A percentile compares a stretch with the other conserved stretches of the same genome.
Evolutionary conservation across 2,888 invertebrate species (phyloP).

Genomic region (Eupithecia pulchellata): DNA sequence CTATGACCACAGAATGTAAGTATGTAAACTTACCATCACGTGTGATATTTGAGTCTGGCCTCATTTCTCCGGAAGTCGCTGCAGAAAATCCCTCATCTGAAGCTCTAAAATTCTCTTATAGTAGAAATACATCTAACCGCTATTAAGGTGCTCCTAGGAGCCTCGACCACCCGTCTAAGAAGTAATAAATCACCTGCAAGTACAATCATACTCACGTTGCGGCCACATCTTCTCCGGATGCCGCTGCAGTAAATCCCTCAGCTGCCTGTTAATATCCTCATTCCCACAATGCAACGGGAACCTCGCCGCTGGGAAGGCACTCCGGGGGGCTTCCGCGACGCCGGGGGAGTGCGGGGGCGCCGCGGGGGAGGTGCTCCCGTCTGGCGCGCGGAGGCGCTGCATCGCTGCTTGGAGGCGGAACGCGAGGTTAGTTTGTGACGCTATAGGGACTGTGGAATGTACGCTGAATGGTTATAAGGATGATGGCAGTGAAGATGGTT

Average conservation of each 20-base stretch:
- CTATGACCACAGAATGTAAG: no score
- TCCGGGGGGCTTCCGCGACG: constrained; percentile 67
- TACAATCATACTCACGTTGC: constrained; percentile 67
- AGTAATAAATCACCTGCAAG: neutral
- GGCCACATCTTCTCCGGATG: constrained; percentile 89
- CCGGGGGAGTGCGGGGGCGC: constrained; percentile 54
- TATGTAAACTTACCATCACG: no score
- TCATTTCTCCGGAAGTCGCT: constrained; percentile 89
- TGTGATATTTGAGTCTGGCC: no score
- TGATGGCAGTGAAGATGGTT: constrained; percentile 10
- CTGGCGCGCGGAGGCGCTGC: constrained; percentile 73
- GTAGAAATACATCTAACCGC: constrained; percentile 78
- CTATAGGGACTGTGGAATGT: constrained; percentile 35
- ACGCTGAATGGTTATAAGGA: constrained; percentile 57
- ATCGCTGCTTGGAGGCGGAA: constrained; percentile 68
- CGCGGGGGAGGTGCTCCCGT: constrained; percentile 51
- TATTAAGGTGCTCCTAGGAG: constrained; percentile 73
- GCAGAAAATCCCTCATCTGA: constrained; percentile 91
- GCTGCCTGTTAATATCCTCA: constrained; percentile 88
- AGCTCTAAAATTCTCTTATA: constrained; percentile 87
- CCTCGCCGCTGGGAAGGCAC: constrained; percentile 75
- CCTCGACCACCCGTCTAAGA: constrained; percentile 60
- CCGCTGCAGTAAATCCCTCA: constrained; percentile 92
- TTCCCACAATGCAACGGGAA: constrained; percentile 82
- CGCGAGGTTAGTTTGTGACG: constrained; percentile 42